Conservation (phyloP, 64 coral and sea anemone species). For the Trachythela sp. region DNA sequence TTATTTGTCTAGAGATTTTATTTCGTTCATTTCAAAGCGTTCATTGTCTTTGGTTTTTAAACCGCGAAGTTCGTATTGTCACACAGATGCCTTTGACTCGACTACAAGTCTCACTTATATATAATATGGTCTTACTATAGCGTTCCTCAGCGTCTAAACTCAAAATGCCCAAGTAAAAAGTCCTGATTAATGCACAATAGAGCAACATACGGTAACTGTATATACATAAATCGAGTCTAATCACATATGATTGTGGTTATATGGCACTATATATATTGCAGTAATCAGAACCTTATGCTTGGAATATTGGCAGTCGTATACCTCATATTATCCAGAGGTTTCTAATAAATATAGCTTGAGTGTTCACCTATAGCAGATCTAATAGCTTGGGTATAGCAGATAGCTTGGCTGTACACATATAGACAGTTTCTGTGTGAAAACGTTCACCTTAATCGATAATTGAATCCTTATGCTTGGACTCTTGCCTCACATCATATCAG, state of each 20-base stretch:
- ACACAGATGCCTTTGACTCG: background rate
- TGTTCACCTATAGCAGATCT: too few relatives aligned
- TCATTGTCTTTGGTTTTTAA: too few relatives aligned
- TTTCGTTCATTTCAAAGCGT: background rate
- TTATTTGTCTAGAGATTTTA: too few relatives aligned
- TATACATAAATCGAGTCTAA: background rate
- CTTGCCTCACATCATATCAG: too few relatives aligned
- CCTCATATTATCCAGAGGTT: too few relatives aligned
- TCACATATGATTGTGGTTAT: background rate
- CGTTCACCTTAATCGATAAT: background rate
- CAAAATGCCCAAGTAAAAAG: background rate
- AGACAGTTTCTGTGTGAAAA: too few relatives aligned
- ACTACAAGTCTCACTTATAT: background rate
- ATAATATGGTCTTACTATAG: too few relatives aligned
- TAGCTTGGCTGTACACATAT: too few relatives aligned
- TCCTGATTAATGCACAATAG: background rate
- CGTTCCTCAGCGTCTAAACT: too few relatives aligned
- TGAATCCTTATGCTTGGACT: background rate
- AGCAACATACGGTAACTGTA: background rate
- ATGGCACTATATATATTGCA: background rate
- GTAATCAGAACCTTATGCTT: background rate
- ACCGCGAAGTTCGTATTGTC: background rate
- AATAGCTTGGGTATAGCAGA: too few relatives aligned
- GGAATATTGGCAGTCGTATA: background rate
- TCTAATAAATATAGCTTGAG: too few relatives aligned